Base-by-base conservation (phyloP, 2,888 invertebrate genomes). In the Siphlonurus alternatus region DNA sequence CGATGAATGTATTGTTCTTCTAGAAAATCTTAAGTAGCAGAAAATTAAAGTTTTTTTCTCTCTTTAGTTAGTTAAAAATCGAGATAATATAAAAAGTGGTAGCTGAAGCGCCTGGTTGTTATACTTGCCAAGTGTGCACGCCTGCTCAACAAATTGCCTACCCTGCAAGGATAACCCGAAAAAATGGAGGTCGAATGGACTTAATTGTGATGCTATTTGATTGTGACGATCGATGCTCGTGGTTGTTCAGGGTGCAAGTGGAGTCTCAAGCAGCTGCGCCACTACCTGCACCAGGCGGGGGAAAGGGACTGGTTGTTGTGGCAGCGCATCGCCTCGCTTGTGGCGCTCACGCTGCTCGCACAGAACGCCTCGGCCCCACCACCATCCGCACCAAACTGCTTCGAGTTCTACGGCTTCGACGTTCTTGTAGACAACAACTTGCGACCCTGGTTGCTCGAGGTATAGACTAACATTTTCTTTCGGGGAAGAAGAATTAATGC, bases 341-440 rank as follows among this genome's bases (percentile, higher is more conserved):
- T 92, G 2, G 84, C 87, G 2, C 75, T 92, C 60, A 91, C 91
- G 0, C 77, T 91, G 22, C 75, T 90, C 22, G 87, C 89, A 62
- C 89, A 92, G 73, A 74, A 70, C 7, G 67, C 68, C 25, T 67
- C 62, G 19, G 81, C 84, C 0, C 79, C 84, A 23, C 83, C 84
- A 25, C 83, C 88, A 10, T 87, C 87, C 0, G 83, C 86, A 0
- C 81, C 83, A 25, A 90, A 89, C 76, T 89, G 90, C 75, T 91
- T 91, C 74, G 92, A 93, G 74, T 86, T 93, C 72, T 92, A 93
- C 72, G 94, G 94, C 1, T 94, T 94, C 73, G 94, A 95, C 74
- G 86, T 95, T 59, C 77, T 95, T 60, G 83, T 95, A 1, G 94
- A 95, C 72, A 84, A 85, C 60, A 80, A 84, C 64, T 76, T 94